Base-by-base conservation (phyloP, 2,888 invertebrate species). In the Perithous albicinctus region DNA sequence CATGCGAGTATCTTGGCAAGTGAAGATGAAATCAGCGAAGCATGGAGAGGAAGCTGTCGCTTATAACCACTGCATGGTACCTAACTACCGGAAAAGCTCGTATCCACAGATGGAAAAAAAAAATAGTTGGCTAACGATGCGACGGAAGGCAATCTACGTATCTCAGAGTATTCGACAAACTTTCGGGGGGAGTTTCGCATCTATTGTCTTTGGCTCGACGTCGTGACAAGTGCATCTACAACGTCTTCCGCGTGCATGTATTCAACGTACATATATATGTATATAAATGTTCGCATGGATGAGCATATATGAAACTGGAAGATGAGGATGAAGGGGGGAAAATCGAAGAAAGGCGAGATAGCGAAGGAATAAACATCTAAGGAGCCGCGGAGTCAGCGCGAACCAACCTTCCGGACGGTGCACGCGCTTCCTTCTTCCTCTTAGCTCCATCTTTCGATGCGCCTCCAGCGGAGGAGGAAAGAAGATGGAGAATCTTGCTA, bases 321-420 rank as follows among this genome's bases (percentile, higher is more conserved):
- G 20, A 23, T 41, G 61, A 12, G 38, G 61, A 20, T 18, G 61
- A 41, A 61, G 35, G 38, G 38, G 18, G 15, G 12, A 61, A n/a
- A 23, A 20, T 20, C 5, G 38, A 4, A 12, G 61, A 2, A 61
- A 61, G 23, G 35, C 35, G 35, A 61, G 41, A 61, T 61, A 61
- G 35, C 61, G 61, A 61, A 20, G 61, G 61, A 61, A 61, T 61
- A 61, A 61, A 61, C 61, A 61, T 61, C 61, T 63, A 56, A 75
- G 72, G 80, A 46, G 56, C 66, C 75, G 86, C 86, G 56, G 63
- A 87, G 84, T 86, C 85, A 84, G 84, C 85, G 70, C 69, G 64
- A 77, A 61, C 80, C 73, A 85, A 66, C 80, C 80, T 64, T 78
- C 83, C 80, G 82, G 85, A 82, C 38, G 70, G 46, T 41, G 56